These are phyloP conservation scores for Tryphoninae sp. DNA, from an alignment of 2,888 invertebrate genomes.

Conservation along the genomic window DNA sequence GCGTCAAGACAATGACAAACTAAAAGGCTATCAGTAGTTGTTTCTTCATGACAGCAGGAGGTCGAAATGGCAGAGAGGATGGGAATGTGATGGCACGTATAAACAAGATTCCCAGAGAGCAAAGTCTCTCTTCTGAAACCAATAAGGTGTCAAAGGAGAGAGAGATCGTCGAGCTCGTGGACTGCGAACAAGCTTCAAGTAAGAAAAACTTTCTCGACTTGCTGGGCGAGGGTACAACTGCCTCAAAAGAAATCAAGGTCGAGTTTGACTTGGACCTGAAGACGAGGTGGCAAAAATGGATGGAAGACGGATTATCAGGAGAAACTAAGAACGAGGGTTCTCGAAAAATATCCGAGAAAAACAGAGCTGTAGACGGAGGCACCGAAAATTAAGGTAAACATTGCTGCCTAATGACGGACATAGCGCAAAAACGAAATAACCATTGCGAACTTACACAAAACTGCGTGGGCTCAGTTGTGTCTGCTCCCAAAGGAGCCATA, in stretches of 20 bases:
- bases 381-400: constrained; percentile 55
- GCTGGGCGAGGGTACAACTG: constrained; percentile 39
- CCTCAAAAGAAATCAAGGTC: constrained; percentile 15
- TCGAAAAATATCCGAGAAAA: constrained; percentile 40
- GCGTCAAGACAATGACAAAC: too few species aligned
- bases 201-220: constrained; percentile 29
- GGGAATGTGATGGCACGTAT: background rate
- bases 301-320: constrained; percentile 26
- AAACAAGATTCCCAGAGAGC: constrained; percentile 12
- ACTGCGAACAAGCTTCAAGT: constrained; percentile 19
- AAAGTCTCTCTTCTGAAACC: constrained; percentile 16
- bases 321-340: constrained; percentile 30
- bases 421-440: constrained; percentile 48
- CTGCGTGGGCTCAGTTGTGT: constrained; percentile 47
- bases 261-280: constrained; percentile 34
- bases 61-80: background rate
- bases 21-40: too few species aligned
- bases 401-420: constrained; percentile 39
- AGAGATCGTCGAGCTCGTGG: constrained; percentile 2
- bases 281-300: constrained; percentile 47
- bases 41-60: too few species aligned
- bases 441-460: constrained; percentile 52
- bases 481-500: constrained; percentile 40
- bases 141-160: constrained; percentile 3
- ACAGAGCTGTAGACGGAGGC: constrained; percentile 43